phyloP scores from a whole-genome alignment of 2,888 invertebrate species.

The Venusia cambrica region DNA sequence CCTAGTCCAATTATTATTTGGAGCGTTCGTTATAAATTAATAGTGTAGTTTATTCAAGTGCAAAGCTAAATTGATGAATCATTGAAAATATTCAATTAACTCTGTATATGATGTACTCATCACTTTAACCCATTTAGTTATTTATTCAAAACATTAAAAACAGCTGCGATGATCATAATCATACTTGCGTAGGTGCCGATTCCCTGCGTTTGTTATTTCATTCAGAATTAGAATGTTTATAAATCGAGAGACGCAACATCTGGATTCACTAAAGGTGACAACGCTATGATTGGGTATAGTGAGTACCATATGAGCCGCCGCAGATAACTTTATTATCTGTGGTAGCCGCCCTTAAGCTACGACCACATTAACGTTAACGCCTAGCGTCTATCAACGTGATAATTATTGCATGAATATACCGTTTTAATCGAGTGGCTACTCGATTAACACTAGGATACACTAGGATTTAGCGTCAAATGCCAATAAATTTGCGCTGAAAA shows the following conservation, averaged over 20 bases:
- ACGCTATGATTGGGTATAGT: slow-evolving; percentile 49
- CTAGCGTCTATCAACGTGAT: too few relatives aligned
- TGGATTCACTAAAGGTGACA: slow-evolving; percentile 59
- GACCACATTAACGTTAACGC: too few relatives aligned
- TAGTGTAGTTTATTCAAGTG: slow-evolving; percentile 28
- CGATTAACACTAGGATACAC: too few relatives aligned
- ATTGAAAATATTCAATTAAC: slow-evolving; percentile 28
- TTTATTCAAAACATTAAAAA: slow-evolving; percentile 1
- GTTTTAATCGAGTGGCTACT: too few relatives aligned
- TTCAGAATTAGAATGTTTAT: slow-evolving; percentile 22
- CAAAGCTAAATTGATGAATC: slow-evolving; percentile 28
- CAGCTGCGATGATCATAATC: too few relatives aligned
- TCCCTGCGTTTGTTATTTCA: slow-evolving; percentile 29
- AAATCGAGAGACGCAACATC: slow-evolving; percentile 60
- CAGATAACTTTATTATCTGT: too few relatives aligned
- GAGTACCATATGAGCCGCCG: too few relatives aligned
- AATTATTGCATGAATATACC: too few relatives aligned
- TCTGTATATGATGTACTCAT: slow-evolving; percentile 18
- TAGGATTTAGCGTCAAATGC: too few relatives aligned
- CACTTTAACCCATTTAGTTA: slow-evolving; percentile 11
- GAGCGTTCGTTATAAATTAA: slow-evolving; percentile 38
- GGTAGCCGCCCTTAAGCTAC: too few relatives aligned
- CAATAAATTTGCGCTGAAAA: too few relatives aligned
- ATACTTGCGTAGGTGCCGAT: slow-evolving; percentile 1
- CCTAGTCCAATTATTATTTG: slow-evolving; percentile 53